These are phyloP conservation scores for Vanessa tameamea DNA, from an alignment of 1,140 invertebrate species.

Conservation along the genomic window DNA sequence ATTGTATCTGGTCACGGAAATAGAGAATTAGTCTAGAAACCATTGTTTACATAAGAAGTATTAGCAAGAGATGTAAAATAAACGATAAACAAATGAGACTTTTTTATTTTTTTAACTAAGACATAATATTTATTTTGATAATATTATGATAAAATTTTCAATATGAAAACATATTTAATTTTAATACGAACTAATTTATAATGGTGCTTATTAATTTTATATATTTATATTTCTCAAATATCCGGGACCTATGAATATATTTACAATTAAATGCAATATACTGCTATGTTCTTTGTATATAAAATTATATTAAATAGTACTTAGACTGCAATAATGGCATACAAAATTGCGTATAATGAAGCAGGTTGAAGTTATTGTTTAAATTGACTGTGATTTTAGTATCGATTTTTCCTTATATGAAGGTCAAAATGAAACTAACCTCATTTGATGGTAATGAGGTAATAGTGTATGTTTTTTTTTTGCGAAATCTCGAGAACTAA, in stretches of 20 bases:
- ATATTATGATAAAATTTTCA: too few relatives aligned
- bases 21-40: background rate
- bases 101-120: too few relatives aligned
- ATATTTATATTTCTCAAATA: background rate
- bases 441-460: constrained; percentile 17
- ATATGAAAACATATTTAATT: too few relatives aligned
- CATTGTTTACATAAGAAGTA: too few relatives aligned
- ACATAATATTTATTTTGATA: too few relatives aligned
- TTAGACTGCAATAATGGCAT: constrained; percentile 11
- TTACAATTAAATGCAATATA: constrained; percentile 4
- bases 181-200: background rate
- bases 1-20: constrained; percentile 11
- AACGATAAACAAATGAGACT: too few relatives aligned
- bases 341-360: constrained; percentile 24
- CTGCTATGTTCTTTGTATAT: background rate
- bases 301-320: constrained; percentile 20
- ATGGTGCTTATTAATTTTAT: background rate
- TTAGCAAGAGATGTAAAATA: too few relatives aligned
- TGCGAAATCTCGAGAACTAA: constrained; percentile 18
- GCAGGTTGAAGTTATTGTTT: constrained; percentile 28
- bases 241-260: constrained; percentile 13
- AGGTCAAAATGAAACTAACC: constrained; percentile 24
- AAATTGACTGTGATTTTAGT: constrained; percentile 31
- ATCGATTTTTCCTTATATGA: constrained; percentile 26
- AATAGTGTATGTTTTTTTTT: constrained; percentile 5